phyloP scores from a whole-genome alignment of 2,113 vertebrate genomes.

The Cavia aperea region DNA sequence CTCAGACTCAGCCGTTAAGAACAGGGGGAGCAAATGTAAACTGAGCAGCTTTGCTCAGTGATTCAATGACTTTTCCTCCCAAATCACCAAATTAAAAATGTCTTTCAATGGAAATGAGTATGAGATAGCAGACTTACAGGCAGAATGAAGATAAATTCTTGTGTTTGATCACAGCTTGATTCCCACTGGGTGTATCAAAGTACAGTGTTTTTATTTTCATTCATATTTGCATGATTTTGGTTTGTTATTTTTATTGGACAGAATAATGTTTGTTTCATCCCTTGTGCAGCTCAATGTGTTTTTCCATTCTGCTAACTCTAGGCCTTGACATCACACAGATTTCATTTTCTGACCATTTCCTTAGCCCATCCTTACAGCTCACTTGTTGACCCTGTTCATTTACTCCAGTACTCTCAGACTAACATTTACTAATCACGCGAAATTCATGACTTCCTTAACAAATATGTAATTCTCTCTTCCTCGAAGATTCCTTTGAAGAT shows the following conservation, averaged over 20 bases:
- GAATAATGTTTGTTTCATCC: background rate
- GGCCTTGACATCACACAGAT: background rate
- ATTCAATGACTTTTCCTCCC: background rate
- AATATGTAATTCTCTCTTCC: background rate
- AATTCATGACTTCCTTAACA: background rate
- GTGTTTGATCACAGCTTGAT: background rate
- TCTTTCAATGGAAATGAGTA: background rate
- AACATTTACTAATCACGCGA: background rate
- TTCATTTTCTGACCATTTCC: background rate
- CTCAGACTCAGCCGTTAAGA: slow-evolving; percentile 18
- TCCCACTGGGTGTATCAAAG: background rate
- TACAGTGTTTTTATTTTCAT: background rate
- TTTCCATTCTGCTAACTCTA: background rate
- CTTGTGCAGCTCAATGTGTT: background rate
- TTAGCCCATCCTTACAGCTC: background rate
- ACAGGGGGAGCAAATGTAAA: slow-evolving; percentile 20
- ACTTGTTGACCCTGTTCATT: background rate
- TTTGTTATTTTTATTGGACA: background rate
- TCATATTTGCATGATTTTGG: background rate
- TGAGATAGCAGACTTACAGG: background rate
- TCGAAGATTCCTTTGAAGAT: background rate
- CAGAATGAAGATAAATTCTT: slow-evolving; percentile 34
- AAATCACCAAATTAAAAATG: slow-evolving; percentile 5
- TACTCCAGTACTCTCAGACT: background rate
- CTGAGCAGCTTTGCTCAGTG: background rate